A percentile compares a stretch with the other conserved stretches of the same genome.
Evolutionary conservation across 2,888 invertebrate species (phyloP).

Genomic region (Drosophila basisetae): DNA sequence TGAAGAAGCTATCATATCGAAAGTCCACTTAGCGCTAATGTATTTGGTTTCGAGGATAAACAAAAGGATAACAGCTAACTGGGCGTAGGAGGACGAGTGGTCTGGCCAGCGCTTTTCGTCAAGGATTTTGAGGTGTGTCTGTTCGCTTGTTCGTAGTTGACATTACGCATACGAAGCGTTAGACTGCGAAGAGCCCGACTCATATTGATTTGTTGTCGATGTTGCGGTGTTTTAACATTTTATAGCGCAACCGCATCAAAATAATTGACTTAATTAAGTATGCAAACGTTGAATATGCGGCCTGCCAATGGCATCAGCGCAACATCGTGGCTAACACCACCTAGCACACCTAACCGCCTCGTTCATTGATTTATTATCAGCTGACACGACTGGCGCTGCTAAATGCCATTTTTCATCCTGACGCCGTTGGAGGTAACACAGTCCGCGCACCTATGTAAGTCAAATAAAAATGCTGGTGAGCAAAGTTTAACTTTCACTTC

Average conservation of each 20-base stretch:
- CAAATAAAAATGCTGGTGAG: conserved; percentile 60
- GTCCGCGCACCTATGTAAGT: conserved; percentile 51
- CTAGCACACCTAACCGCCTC: background rate
- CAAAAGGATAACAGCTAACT: conserved; percentile 44
- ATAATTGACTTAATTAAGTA: conserved; percentile 78
- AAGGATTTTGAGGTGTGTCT: conserved; percentile 73
- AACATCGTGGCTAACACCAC: conserved; percentile 5
- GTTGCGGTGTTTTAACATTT: conserved; percentile 54
- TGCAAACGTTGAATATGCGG: conserved; percentile 55
- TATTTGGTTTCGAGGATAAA: conserved; percentile 63
- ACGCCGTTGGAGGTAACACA: conserved; percentile 24
- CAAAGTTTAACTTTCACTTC: conserved; percentile 70
- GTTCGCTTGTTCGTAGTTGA: conserved; percentile 23
- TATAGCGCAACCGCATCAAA: conserved; percentile 66
- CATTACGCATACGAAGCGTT: conserved; percentile 61
- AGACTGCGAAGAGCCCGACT: conserved; percentile 18
- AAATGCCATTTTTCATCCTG: conserved; percentile 66
- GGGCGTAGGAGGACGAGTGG: background rate
- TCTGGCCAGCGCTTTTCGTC: conserved; percentile 44
- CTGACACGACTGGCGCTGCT: conserved; percentile 18
- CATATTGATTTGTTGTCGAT: conserved; percentile 57
- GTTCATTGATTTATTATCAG: conserved; percentile 69
- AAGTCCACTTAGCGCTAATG: conserved; percentile 57
- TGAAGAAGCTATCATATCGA: conserved; percentile 34
- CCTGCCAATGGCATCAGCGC: conserved; percentile 22